Evolutionary conservation across 2,113 vertebrate species (phyloP).

Genomic region (Rhinichthys klamathensis): DNA sequence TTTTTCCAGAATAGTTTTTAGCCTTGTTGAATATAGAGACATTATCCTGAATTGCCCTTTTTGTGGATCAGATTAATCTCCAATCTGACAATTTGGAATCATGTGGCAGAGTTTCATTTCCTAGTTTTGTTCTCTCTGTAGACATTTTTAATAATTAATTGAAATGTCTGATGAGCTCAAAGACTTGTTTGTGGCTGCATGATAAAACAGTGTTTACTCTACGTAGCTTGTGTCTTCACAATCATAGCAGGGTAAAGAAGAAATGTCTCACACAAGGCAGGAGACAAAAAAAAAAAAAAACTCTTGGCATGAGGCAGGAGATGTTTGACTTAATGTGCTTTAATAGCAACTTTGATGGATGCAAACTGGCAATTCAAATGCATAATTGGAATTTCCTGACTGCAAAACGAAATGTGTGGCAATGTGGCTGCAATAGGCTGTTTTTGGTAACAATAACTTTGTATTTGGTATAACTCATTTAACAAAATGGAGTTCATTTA

Average conservation of each 20-base stretch:
- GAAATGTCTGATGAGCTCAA: not conserved
- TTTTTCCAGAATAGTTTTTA: not conserved
- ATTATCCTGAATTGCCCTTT: not conserved
- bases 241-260: constrained; percentile 2
- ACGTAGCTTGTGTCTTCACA: not conserved
- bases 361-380: not conserved
- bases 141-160: constrained; percentile 19
- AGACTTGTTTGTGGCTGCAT: constrained; percentile 5
- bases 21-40: not conserved
- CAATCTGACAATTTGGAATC: not conserved
- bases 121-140: constrained; percentile 1
- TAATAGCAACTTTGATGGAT: not conserved
- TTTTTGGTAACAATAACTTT: not conserved
- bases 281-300: not conserved
- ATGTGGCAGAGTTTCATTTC: not conserved
- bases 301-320: not conserved
- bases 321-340: not conserved
- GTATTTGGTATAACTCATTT: not conserved
- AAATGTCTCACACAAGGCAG: not conserved
- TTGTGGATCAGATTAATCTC: not conserved
- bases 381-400: not conserved
- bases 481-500: not conserved
- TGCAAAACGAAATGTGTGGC: not conserved
- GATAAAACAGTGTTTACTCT: constrained; percentile 18
- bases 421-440: not conserved